Conservation (phyloP, 2,797 vertebrate genomes). For the Artibeus jamaicensis region DNA sequence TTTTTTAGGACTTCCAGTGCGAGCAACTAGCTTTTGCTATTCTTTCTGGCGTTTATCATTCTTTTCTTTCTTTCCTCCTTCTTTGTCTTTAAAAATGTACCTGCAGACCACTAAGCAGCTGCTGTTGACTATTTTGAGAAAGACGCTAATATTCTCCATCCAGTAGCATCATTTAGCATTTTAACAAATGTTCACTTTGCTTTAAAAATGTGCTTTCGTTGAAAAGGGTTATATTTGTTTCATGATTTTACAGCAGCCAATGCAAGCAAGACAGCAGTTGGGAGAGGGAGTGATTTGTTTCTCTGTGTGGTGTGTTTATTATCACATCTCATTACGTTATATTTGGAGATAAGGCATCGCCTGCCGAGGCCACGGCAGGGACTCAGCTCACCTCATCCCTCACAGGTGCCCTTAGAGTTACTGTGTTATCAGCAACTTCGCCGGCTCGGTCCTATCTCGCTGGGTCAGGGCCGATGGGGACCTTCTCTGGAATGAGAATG, state of each 20-base stretch:
- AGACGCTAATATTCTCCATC: background rate
- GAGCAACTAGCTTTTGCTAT: background rate
- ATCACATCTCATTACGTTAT: constrained; percentile 78
- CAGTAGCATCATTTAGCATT: background rate
- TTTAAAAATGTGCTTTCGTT: constrained; percentile 5
- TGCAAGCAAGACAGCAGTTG: constrained; percentile 36
- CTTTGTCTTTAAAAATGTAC: background rate
- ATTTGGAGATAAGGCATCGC: constrained; percentile 67
- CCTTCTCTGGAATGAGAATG: constrained; percentile 70
- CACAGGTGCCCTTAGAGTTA: constrained; percentile 66
- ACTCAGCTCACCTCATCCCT: constrained; percentile 69
- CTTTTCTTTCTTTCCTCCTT: background rate
- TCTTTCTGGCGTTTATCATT: background rate
- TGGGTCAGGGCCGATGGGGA: constrained; percentile 49
- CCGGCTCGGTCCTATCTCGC: constrained; percentile 59
- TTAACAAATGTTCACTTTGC: background rate
- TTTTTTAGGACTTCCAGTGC: background rate
- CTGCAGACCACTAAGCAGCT: constrained; percentile 1
- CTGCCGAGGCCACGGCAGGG: constrained; percentile 68
- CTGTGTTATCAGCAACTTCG: constrained; percentile 63
- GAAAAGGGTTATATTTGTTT: constrained; percentile 7
- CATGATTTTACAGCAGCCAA: constrained; percentile 20
- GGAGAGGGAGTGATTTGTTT: constrained; percentile 64
- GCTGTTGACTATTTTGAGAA: constrained; percentile 42
- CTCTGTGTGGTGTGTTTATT: constrained; percentile 71